These are phyloP conservation scores for Strix aluco DNA, from an alignment of 2,113 vertebrate species.

Conservation along the genomic window DNA sequence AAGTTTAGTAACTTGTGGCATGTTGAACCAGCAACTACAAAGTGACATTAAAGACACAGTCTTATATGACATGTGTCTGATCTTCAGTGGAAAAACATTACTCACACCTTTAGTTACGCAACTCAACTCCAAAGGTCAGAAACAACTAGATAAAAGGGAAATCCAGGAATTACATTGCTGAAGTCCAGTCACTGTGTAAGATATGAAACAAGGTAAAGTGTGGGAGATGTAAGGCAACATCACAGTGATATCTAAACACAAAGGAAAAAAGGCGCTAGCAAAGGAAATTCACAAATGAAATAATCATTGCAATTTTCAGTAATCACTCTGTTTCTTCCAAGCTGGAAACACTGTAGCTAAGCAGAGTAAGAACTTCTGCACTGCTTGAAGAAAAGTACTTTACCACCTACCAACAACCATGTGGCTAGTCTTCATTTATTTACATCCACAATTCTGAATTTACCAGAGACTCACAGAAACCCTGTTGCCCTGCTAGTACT, in stretches of 20 bases:
- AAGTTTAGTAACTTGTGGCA: background rate
- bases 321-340: background rate
- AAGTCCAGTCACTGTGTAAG: conserved; percentile 16
- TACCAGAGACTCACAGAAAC: background rate
- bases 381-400: background rate
- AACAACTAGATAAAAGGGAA: conserved; percentile 20
- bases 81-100: background rate
- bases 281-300: background rate
- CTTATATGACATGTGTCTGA: background rate
- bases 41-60: background rate
- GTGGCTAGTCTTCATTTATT: background rate
- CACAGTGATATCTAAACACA: background rate
- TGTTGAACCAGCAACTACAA: background rate
- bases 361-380: background rate
- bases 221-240: background rate
- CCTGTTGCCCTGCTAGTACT: background rate
- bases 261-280: background rate
- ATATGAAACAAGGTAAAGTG: background rate
- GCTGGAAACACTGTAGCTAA: background rate
- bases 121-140: conserved; percentile 14
- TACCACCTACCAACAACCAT: background rate
- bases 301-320: background rate
- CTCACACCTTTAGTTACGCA: background rate
- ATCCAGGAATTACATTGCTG: background rate
- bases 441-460: background rate